Evolutionary conservation across 2,888 invertebrate species (phyloP).

Genomic region (Megastigmus dorsalis): DNA sequence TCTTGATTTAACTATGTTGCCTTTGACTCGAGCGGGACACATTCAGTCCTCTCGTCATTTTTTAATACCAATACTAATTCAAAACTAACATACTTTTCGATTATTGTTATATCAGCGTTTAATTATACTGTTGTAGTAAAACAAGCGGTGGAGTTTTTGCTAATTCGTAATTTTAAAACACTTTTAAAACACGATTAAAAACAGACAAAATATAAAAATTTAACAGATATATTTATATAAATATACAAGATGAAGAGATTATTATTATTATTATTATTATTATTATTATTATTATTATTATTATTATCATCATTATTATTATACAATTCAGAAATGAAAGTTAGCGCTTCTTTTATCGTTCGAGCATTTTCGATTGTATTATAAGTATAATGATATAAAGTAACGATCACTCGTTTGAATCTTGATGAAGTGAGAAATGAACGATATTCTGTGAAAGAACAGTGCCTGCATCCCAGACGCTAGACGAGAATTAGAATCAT

Average conservation of each 20-base stretch:
- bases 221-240: constrained; percentile 31
- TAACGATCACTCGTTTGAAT: constrained; percentile 53
- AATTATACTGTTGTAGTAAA: no score
- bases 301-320: constrained; percentile 19
- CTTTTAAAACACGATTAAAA: background rate
- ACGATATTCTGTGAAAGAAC: constrained; percentile 67
- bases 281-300: constrained; percentile 24
- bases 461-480: constrained; percentile 71
- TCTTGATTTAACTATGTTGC: background rate
- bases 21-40: background rate
- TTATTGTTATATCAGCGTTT: no score
- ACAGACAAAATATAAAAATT: background rate
- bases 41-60: background rate
- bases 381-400: constrained; percentile 44
- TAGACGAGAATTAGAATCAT: constrained; percentile 62
- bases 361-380: constrained; percentile 49
- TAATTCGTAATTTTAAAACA: background rate
- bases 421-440: constrained; percentile 56
- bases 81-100: no score
- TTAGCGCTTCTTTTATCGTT: constrained; percentile 39
- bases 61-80: background rate
- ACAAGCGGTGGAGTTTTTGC: background rate
- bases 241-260: constrained; percentile 22
- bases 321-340: constrained; percentile 24
- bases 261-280: constrained; percentile 23